phyloP scores from a whole-genome alignment of 2,797 vertebrate genomes.

The Erpetoichthys calabaricus region DNA sequence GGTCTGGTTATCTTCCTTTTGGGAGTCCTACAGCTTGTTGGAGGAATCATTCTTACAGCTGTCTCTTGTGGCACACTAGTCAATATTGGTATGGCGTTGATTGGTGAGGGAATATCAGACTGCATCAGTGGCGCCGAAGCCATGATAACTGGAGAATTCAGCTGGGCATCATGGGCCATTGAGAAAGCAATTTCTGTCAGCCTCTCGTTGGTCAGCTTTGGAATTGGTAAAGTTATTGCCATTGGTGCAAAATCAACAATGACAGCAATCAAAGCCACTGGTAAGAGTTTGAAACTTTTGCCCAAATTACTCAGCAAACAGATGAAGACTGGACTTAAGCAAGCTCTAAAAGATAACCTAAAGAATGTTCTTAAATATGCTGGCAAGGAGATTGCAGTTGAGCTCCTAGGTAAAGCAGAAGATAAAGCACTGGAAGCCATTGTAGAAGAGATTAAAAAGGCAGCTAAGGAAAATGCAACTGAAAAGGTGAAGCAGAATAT shows the following conservation, averaged over 20 bases:
- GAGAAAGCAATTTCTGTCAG: too few relatives aligned
- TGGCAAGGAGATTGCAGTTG: not conserved
- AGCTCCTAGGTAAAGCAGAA: constrained; percentile 5
- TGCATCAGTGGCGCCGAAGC: constrained; percentile 12
- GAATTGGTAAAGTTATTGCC: too few relatives aligned
- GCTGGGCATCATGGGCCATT: constrained; percentile 11
- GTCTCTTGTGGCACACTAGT: not conserved
- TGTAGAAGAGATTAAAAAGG: constrained; percentile 1
- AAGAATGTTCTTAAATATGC: constrained; percentile 5
- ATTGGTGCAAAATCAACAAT: constrained; percentile 8
- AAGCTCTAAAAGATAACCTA: constrained; percentile 2
- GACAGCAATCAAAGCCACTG: not conserved
- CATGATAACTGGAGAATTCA: constrained; percentile 22
- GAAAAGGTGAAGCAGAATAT: constrained; percentile 5
- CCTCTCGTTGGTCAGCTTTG: too few relatives aligned
- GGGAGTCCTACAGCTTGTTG: too few relatives aligned
- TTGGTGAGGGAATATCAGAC: constrained; percentile 10
- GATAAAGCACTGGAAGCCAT: not conserved
- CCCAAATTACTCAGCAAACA: constrained; percentile 8
- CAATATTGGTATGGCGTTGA: constrained; percentile 4
- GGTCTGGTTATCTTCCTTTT: not conserved
- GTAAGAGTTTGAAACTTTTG: constrained; percentile 7
- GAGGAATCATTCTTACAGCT: too few relatives aligned
- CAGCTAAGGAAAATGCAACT: not conserved
- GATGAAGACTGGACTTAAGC: not conserved